phyloP scores from a whole-genome alignment of 2,888 invertebrate species.

The Lepeophtheirus nordmannii region DNA sequence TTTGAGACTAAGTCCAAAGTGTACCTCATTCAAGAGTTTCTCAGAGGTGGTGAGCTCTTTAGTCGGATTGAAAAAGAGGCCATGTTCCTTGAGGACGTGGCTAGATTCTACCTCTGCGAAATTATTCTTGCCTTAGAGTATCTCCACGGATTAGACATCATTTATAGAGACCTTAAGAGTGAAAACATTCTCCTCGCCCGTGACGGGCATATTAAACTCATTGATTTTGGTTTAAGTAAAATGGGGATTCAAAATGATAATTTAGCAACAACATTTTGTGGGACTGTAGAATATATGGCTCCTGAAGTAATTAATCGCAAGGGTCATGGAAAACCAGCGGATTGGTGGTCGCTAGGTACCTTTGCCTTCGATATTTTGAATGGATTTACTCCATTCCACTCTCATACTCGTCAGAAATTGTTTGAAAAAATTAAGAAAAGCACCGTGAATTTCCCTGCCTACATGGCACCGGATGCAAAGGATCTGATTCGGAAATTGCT shows the following conservation, averaged over 20 bases:
- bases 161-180: conserved; percentile 17
- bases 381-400: conserved; percentile 5
- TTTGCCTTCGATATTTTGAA: conserved; percentile 18
- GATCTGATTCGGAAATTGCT: conserved; percentile 14
- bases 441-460: conserved; percentile 4
- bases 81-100: conserved; percentile 15
- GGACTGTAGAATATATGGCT: conserved; percentile 21
- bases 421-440: conserved; percentile 1
- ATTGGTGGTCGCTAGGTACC: conserved; percentile 20
- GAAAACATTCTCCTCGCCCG: conserved; percentile 12
- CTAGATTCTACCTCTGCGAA: conserved; percentile 14
- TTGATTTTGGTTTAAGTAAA: conserved; percentile 12
- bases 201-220: conserved; percentile 12
- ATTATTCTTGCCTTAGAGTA: conserved; percentile 17
- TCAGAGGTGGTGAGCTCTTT: conserved; percentile 13
- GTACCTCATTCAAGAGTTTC: conserved; percentile 16
- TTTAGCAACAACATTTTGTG: conserved; percentile 9
- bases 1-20: conserved; percentile 6
- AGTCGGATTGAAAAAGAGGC: conserved; percentile 5
- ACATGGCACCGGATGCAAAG: conserved; percentile 14
- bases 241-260: background rate
- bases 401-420: conserved; percentile 2
- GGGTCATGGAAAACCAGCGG: conserved; percentile 16
- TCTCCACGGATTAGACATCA: conserved; percentile 7
- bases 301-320: conserved; percentile 17